Conservation (phyloP, 2,888 invertebrate genomes). For the Drosophila stalkeri region DNA sequence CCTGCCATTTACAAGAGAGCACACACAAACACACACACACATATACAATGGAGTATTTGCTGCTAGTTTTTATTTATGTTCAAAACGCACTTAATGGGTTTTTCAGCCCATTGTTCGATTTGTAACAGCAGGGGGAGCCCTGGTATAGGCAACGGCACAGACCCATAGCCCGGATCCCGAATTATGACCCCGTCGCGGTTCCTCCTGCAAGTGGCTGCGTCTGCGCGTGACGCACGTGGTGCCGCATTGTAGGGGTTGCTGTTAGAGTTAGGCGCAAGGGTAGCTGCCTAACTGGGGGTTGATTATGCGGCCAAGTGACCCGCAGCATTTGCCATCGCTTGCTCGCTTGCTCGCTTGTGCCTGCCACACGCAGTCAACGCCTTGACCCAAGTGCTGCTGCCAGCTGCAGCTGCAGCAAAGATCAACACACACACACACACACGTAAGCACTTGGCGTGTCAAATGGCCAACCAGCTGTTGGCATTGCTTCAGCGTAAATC, state of each 20-base stretch:
- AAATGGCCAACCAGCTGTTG: slow-evolving; percentile 75
- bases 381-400: slow-evolving; percentile 62
- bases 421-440: slow-evolving; percentile 47
- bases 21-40: slow-evolving; percentile 4
- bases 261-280: slow-evolving; percentile 14
- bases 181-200: slow-evolving; percentile 23
- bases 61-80: slow-evolving; percentile 69
- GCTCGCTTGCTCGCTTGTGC: slow-evolving; percentile 50
- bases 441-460: slow-evolving; percentile 50
- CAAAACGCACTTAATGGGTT: slow-evolving; percentile 72
- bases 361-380: slow-evolving; percentile 74
- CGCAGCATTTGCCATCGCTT: slow-evolving; percentile 67
- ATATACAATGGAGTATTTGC: slow-evolving; percentile 34
- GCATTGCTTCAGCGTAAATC: slow-evolving; percentile 53
- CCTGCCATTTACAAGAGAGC: slow-evolving; percentile 73
- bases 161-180: slow-evolving; percentile 50
- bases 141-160: slow-evolving; percentile 20
- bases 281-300: slow-evolving; percentile 53
- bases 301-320: slow-evolving; percentile 60
- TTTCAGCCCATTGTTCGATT: slow-evolving; percentile 70
- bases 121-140: slow-evolving; percentile 40
- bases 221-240: slow-evolving; percentile 78
- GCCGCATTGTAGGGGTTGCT: slow-evolving; percentile 57
- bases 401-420: slow-evolving; percentile 49
- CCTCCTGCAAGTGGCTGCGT: slow-evolving; percentile 58